These are phyloP conservation scores for Anoura caudifer DNA, from an alignment of 2,113 vertebrate species.

Conservation along the genomic window DNA sequence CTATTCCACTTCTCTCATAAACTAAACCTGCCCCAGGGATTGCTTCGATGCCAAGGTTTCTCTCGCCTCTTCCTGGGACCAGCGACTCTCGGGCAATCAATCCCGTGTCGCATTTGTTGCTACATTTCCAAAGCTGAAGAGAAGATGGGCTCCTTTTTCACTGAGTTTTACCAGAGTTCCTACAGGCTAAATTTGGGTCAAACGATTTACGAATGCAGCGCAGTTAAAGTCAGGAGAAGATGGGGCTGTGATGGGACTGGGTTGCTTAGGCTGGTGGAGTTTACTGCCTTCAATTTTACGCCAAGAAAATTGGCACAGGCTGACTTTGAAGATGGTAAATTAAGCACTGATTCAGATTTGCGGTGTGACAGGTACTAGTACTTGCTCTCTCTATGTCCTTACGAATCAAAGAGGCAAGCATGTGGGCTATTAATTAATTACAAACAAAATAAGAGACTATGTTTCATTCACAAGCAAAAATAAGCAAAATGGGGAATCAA, in stretches of 20 bases:
- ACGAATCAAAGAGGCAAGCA: not conserved
- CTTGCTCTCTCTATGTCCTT: not conserved
- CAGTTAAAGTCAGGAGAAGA: not conserved
- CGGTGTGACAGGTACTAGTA: not conserved
- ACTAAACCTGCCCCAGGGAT: not conserved
- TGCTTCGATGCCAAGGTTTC: not conserved
- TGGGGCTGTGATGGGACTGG: no score
- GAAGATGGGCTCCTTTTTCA: constrained; percentile 13
- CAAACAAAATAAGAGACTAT: not conserved
- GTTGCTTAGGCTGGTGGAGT: no score
- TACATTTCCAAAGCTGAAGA: not conserved
- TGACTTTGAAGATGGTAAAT: constrained; percentile 35
- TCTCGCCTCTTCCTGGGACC: not conserved
- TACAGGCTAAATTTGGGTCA: constrained; percentile 37
- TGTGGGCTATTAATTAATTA: not conserved
- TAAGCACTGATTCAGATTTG: constrained; percentile 28
- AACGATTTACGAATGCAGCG: not conserved
- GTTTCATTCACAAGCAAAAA: not conserved
- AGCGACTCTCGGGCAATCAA: not conserved
- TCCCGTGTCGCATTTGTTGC: not conserved
- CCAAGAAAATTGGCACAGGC: constrained; percentile 25
- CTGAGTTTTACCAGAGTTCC: constrained; percentile 37
- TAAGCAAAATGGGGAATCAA: not conserved
- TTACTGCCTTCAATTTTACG: not conserved
- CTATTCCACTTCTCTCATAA: constrained; percentile 38